Evolutionary conservation across 1,140 invertebrate species (phyloP).

Genomic region (Papilio machaon): DNA sequence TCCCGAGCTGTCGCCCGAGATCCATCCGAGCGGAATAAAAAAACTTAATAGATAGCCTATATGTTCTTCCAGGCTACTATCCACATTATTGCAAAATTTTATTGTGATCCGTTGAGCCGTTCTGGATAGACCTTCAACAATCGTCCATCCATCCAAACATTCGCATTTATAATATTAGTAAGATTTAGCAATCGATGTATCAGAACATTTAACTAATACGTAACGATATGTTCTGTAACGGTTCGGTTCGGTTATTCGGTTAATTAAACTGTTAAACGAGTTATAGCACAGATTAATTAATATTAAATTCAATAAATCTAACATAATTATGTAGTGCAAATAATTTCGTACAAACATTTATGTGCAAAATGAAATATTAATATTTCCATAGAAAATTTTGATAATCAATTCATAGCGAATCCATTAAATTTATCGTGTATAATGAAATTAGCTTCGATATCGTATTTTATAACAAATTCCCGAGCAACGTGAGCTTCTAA

Average conservation of each 20-base stretch:
- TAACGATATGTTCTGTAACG: no score
- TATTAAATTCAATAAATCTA: neutral
- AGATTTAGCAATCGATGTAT: no score
- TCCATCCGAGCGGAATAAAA: no score
- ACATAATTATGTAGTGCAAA: neutral
- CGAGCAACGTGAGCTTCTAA: conserved; percentile 7
- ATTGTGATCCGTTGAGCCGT: no score
- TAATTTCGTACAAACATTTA: neutral
- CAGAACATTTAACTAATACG: no score
- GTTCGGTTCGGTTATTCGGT: neutral
- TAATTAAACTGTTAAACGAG: neutral
- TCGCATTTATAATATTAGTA: no score
- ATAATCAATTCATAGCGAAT: neutral
- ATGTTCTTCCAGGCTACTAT: no score
- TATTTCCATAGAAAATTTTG: neutral
- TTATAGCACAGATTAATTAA: neutral
- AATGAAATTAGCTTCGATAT: conserved; percentile 8
- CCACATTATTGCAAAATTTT: no score
- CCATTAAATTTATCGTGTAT: neutral
- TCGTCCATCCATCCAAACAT: no score
- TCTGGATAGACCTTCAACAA: no score
- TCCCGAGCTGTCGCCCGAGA: no score
- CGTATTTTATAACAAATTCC: conserved; percentile 22
- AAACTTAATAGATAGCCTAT: no score
- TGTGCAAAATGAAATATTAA: neutral